phyloP scores from a whole-genome alignment of 2,113 vertebrate genomes.

The Parotia lawesii region DNA sequence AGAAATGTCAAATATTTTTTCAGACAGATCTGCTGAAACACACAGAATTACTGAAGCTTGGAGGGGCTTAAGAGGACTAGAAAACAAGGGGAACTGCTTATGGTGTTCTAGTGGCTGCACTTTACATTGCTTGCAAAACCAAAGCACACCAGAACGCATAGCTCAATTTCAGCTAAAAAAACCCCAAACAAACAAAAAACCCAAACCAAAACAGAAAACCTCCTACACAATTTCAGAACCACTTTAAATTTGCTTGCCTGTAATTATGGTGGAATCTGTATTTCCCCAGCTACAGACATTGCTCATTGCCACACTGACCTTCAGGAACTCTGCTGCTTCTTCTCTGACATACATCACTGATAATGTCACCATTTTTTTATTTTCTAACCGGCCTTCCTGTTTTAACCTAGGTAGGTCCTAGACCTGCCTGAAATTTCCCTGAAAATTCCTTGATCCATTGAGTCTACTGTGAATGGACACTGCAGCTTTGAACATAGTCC shows the following conservation, averaged over 20 bases:
- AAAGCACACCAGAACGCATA: background rate
- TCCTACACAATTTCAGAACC: background rate
- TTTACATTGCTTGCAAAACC: background rate
- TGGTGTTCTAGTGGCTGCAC: background rate
- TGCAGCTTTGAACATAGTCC: background rate
- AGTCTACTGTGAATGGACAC: background rate
- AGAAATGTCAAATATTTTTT: background rate
- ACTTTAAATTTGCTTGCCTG: background rate
- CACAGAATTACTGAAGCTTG: background rate
- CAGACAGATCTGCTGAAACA: background rate
- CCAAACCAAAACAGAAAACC: background rate
- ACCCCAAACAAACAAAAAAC: background rate
- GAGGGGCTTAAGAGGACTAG: background rate
- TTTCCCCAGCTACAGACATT: background rate
- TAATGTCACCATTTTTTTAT: rapidly evolving
- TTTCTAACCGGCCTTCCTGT: background rate
- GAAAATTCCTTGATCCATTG: background rate
- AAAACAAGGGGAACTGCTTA: background rate
- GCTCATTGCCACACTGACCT: background rate
- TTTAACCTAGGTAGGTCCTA: background rate
- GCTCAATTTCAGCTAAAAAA: background rate
- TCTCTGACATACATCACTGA: background rate
- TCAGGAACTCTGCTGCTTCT: background rate
- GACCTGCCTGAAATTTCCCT: background rate
- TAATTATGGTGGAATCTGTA: background rate